Evolutionary conservation across 2,113 vertebrate species (phyloP), one percentile per base, ranked within the genome.

Genomic region (Saimiri boliviensis): DNA sequence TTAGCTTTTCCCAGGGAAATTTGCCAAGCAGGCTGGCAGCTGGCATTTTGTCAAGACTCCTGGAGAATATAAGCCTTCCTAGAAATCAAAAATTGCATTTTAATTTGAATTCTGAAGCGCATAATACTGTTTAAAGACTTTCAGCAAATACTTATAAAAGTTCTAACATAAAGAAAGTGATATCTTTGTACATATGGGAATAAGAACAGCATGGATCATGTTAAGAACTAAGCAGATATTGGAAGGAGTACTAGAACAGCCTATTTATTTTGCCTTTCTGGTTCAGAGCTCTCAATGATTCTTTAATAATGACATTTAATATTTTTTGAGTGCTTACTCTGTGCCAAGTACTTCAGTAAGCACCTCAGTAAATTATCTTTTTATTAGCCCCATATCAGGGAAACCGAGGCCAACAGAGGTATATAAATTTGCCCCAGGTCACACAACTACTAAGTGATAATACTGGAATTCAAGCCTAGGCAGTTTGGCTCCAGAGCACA

Each of bases 21-120:
- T 71, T 70, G 89, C 79, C 32, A 93, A 70, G 82, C 66, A 90
- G 54, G 23, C 63, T 86, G 66, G 20, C 63, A 60, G 4, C 47
- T 94, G 94, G 89, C 91, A 58, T 89, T 58, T 93, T 97, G 73
- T 95, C 91, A 96, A 63, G 42, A 76, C 79, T 96, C 86, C 86
- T 93, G n/a, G 91, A 70, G 19, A 1, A 4, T 77, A 79, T 82
- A 91, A 95, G 68, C 6, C 91, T 94, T 93, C 85, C 93, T 97
- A 86, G 91, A 96, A 97, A 91, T 92, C 74, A 91, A 96, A 90
- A 42, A 74, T 80, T 90, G 27, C 2, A 37, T 95, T 97, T 97
- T 89, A 95, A 87, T 92, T 74, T 93, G 66, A 89, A 93, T 58
- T 88, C 81, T 68, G 83, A 96, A 73, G 35, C 63, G 2, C 40